These are phyloP conservation scores for Chirona hameri DNA, from an alignment of 2,888 invertebrate genomes.

Conservation along the genomic window DNA sequence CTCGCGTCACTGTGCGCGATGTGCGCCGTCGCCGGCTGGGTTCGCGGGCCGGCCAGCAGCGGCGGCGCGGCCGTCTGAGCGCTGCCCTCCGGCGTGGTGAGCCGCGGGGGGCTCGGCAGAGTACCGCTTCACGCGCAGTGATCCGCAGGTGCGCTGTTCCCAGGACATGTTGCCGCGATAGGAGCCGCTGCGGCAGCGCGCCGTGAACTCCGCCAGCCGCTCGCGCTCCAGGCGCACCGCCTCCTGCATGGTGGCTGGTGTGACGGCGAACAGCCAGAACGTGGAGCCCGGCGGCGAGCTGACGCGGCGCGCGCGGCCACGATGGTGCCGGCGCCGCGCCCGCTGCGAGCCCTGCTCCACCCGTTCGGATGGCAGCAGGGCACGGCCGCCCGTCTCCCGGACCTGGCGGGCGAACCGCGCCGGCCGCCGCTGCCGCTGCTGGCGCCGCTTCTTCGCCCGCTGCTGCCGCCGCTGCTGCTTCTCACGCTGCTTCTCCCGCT, in stretches of 20 bases:
- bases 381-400: background rate
- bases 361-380: background rate
- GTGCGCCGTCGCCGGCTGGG: background rate
- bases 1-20: background rate
- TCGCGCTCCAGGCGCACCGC: background rate
- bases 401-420: background rate
- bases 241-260: background rate
- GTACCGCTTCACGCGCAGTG: background rate
- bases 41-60: background rate
- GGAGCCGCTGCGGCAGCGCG: background rate
- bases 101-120: background rate
- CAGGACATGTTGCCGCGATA: background rate
- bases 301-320: background rate
- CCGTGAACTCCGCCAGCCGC: background rate
- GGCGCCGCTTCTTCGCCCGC: background rate
- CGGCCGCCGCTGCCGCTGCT: background rate
- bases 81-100: background rate
- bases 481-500: background rate
- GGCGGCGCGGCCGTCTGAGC: background rate
- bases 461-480: background rate
- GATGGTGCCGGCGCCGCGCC: background rate
- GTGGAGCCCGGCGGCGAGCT: background rate
- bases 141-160: background rate
- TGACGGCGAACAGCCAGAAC: background rate
- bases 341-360: background rate